Base-by-base conservation (phyloP, 23 tunicate species). In the Aplidium turbinatum region DNA sequence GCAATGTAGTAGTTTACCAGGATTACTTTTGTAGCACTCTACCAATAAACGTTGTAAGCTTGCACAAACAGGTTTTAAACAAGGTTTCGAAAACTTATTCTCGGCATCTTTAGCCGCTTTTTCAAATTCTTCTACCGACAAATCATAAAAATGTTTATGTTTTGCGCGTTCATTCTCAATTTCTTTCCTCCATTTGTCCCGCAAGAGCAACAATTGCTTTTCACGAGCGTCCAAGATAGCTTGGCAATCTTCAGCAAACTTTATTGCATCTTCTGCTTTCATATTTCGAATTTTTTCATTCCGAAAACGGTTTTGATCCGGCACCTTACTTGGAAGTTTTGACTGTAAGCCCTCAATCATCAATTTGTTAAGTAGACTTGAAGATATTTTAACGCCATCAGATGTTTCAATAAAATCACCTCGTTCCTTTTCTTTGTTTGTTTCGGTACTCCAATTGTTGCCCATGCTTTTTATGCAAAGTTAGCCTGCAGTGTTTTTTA, bases 131-230 rank as follows among this genome's bases (percentile, higher is more conserved):
- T 83, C 73, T 16, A 74, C 21, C 2, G 89, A 63, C 11, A 74
- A 77, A 19, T 75, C 63, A 39, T 76, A 75, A 64, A 83, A 75
- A 7, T 52, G 55, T 33, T 66, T 50, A 57, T 83, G 69, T 75
- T 83, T 83, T 51, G 50, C 64, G 29, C 78, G 78, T 55, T 83
- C 89, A 11, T 75, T 57, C 31, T 75, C 82, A 33, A 82, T 33
- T 9, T 73, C 77, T 3, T 62, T 33, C 33, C 73, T 73, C 64
- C 89, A 54, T 11, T 69, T 55, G 18, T 65, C 76, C 5, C 20
- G 46, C 30, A 83, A 31, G 9, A 39, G 33, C 0, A 66, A 38
- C 33, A 83, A 65, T 56, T 83, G 82, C 31, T 83, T 74, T 32
- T 83, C 89, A 20, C 89, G 68, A 1, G 38, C 82, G 5, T 53